These are phyloP conservation scores for Epinephelus lanceolatus DNA, from an alignment of 2,113 vertebrate genomes.

Conservation along the genomic window DNA sequence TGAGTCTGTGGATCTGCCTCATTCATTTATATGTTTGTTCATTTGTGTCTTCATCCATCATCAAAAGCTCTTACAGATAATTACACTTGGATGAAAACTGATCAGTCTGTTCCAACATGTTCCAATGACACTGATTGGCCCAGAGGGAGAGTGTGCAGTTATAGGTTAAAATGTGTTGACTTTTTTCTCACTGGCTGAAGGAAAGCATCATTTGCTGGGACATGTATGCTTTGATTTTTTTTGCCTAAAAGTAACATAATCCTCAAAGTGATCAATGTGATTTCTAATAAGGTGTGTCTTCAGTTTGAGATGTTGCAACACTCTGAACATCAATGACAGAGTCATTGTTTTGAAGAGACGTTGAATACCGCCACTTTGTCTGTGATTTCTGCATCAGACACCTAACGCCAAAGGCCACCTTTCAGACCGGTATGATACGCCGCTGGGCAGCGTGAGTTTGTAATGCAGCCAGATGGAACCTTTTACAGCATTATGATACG, in stretches of 20 bases:
- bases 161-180: neutral
- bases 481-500: too few relatives aligned
- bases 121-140: conserved; percentile 10
- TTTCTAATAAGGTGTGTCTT: neutral
- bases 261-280: neutral
- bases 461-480: too few relatives aligned
- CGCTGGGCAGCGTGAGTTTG: too few relatives aligned
- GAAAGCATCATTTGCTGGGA: neutral
- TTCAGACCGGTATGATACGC: too few relatives aligned
- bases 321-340: too few relatives aligned
- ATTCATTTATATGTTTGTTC: neutral
- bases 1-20: too few relatives aligned
- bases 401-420: too few relatives aligned
- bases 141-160: neutral
- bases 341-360: too few relatives aligned
- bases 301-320: neutral
- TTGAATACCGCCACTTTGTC: too few relatives aligned
- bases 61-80: conserved; percentile 3
- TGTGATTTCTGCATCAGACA: too few relatives aligned
- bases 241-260: neutral
- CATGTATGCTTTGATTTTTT: neutral
- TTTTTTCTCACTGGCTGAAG: neutral
- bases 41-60: neutral
- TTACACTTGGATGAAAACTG: conserved; percentile 15
- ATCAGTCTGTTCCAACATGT: neutral